These are phyloP conservation scores for Bombylius major DNA, from an alignment of 2,888 invertebrate genomes.

Conservation along the genomic window DNA sequence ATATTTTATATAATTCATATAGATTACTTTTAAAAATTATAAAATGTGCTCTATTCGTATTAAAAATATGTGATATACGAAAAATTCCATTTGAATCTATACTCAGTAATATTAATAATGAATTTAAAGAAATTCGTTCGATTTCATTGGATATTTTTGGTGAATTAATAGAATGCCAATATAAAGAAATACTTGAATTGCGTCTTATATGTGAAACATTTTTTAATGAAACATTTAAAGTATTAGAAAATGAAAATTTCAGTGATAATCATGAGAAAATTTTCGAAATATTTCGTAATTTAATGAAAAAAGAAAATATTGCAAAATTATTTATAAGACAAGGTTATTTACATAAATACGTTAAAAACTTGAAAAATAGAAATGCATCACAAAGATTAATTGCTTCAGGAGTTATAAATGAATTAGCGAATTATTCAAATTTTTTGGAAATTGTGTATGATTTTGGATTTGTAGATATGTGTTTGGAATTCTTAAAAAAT, in stretches of 20 bases:
- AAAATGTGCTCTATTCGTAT: not conserved
- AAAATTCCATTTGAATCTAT: conserved; percentile 7
- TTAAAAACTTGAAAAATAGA: not conserved
- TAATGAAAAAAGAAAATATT: conserved; percentile 3
- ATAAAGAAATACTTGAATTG: not conserved
- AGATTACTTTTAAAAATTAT: conserved; percentile 6
- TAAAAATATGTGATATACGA: not conserved
- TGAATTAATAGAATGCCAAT: not conserved
- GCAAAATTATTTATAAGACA: conserved; percentile 1
- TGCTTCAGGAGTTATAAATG: not conserved
- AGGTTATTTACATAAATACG: conserved; percentile 2
- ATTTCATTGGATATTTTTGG: not conserved
- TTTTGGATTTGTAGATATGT: not conserved
- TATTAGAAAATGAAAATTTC: conserved; percentile 5
- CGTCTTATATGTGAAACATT: conserved; percentile 2
- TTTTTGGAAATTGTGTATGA: not conserved
- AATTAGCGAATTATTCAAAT: not conserved
- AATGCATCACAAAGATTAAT: not conserved
- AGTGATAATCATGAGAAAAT: not conserved
- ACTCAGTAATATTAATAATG: not conserved
- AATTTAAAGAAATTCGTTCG: conserved; percentile 2
- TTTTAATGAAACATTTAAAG: conserved; percentile 9
- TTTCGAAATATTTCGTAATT: not conserved
- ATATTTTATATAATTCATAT: conserved; percentile 9
- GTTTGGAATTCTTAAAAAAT: not conserved